Percentiles rank a stretch among this genome's conserved stretches.
Evolutionary conservation across 2,797 vertebrate genomes (phyloP).

Genomic region (Hydrophis major): DNA sequence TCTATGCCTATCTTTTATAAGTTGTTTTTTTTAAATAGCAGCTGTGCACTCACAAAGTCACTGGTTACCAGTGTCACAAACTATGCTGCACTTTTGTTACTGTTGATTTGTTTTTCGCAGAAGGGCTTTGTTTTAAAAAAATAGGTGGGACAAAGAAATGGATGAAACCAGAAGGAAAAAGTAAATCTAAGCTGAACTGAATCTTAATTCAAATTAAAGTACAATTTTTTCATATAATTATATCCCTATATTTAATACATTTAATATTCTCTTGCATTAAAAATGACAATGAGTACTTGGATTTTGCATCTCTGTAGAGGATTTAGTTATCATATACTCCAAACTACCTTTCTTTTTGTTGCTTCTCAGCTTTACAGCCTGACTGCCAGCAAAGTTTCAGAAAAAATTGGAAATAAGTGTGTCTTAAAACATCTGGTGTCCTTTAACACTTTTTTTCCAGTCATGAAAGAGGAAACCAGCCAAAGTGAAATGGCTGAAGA

Average conservation of each 20-base stretch:
- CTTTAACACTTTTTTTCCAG: conserved; percentile 72
- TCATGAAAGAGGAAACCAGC: conserved; percentile 98
- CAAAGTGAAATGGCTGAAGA: conserved; percentile 98
- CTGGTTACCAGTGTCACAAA: neutral
- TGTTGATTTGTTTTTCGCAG: neutral
- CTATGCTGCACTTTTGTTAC: neutral
- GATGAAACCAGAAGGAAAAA: neutral
- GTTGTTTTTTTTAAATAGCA: neutral
- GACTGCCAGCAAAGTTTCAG: neutral
- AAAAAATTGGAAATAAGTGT: neutral
- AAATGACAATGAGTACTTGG: neutral
- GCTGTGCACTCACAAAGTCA: neutral
- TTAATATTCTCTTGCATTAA: neutral
- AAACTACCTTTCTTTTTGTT: neutral
- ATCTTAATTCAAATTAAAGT: neutral
- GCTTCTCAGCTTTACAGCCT: neutral
- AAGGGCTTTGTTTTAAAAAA: neutral
- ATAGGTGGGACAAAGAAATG: neutral
- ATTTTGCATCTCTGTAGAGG: neutral
- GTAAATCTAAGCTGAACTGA: neutral
- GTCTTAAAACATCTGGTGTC: conserved; percentile 68
- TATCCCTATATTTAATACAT: neutral
- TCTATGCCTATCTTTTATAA: neutral
- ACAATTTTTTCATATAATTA: neutral
- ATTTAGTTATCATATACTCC: neutral